Percentiles rank a stretch among this genome's conserved stretches.
Conservation (phyloP, 1,140 invertebrate species). For the Diprion similis region DNA sequence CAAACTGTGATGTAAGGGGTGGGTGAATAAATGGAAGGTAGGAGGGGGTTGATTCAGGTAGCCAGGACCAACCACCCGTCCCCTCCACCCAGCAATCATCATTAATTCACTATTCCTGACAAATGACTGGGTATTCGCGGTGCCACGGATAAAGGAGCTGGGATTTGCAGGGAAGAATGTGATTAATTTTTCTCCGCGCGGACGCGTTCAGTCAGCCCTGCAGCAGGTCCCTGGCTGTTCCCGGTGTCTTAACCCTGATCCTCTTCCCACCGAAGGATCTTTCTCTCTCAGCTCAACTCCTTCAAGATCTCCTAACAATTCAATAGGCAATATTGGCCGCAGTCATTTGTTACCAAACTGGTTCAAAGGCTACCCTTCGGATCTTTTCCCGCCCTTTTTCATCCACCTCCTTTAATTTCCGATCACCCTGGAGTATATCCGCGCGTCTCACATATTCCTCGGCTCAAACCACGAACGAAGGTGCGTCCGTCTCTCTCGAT, state of each 20-base stretch:
- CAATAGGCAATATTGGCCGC: slow-evolving; percentile 10
- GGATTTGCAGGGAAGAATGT: slow-evolving; percentile 53
- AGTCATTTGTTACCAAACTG: neutral
- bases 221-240: slow-evolving; percentile 20
- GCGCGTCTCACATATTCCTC: neutral
- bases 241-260: slow-evolving; percentile 19
- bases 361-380: neutral
- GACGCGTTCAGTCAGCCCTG: slow-evolving; percentile 42
- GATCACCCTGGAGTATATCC: neutral
- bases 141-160: slow-evolving; percentile 51
- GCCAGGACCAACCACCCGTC: slow-evolving; percentile 30
- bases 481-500: slow-evolving; percentile 20
- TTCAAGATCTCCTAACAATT: slow-evolving; percentile 11
- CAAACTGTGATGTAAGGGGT: slow-evolving; percentile 7
- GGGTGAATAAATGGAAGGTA: neutral
- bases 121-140: slow-evolving; percentile 52
- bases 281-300: neutral
- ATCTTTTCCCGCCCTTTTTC: neutral
- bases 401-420: neutral
- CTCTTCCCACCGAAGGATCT: neutral
- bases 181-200: slow-evolving; percentile 54
- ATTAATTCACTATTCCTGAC: slow-evolving; percentile 57
- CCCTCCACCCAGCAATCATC: slow-evolving; percentile 51
- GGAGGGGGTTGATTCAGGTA: neutral
- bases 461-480: slow-evolving; percentile 1